A percentile compares a stretch with the other conserved stretches of the same genome.
Evolutionary conservation across 1,140 invertebrate genomes (phyloP).

Genomic region (Conopomorpha cramerella): DNA sequence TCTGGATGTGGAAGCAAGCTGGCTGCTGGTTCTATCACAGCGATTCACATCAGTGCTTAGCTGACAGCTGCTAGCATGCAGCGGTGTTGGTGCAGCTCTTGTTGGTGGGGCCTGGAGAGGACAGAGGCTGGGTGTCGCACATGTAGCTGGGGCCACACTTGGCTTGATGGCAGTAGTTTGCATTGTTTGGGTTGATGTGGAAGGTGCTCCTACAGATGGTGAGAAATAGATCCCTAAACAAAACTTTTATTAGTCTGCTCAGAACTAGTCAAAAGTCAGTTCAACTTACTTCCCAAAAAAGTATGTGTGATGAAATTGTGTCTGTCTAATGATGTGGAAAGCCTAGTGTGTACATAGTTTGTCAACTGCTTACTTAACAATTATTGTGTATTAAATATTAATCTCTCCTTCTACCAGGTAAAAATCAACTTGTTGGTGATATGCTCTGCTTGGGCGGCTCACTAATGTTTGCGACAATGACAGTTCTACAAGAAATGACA

Average conservation of each 20-base stretch:
- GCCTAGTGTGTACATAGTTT: no score
- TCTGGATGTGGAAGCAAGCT: slow-evolving; percentile 68
- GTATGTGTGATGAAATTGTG: no score
- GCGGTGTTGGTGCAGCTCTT: slow-evolving; percentile 82
- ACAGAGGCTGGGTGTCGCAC: slow-evolving; percentile 69
- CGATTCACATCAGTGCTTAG: slow-evolving; percentile 52
- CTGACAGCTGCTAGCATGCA: slow-evolving; percentile 84
- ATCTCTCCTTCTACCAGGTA: slow-evolving; percentile 61
- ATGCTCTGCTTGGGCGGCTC: slow-evolving; percentile 83
- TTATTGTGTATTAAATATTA: no score
- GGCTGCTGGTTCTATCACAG: slow-evolving; percentile 48
- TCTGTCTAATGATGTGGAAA: no score
- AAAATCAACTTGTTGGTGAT: slow-evolving; percentile 81
- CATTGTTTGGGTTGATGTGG: slow-evolving; percentile 82
- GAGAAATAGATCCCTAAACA: no score
- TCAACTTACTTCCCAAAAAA: no score
- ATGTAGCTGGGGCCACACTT: slow-evolving; percentile 80
- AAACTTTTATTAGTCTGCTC: no score
- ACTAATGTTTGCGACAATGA: slow-evolving; percentile 79
- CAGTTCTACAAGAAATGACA: slow-evolving; percentile 82
- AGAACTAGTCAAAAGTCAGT: no score
- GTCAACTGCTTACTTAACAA: no score
- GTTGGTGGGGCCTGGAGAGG: slow-evolving; percentile 71
- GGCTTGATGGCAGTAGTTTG: slow-evolving; percentile 83
- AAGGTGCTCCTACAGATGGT: slow-evolving; percentile 70